Conservation (phyloP, 1,140 invertebrate species). For the Caenorhabditis brenneri region DNA sequence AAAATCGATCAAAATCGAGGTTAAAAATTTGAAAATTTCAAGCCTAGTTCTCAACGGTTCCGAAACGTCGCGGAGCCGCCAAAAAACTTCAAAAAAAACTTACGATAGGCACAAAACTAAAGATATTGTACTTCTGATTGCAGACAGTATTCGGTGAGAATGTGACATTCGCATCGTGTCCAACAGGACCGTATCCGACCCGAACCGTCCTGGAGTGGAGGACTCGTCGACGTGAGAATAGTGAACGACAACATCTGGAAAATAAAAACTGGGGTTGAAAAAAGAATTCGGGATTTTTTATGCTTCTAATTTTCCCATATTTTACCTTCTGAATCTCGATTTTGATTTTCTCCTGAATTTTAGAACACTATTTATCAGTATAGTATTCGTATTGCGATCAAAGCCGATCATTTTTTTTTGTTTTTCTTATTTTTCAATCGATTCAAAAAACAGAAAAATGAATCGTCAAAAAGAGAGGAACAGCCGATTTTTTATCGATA, state of each 20-base stretch:
- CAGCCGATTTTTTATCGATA: not conserved
- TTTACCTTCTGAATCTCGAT: not conserved
- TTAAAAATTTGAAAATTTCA: too few relatives aligned
- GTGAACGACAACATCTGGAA: slow-evolving; percentile 49
- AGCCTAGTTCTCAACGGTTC: too few relatives aligned
- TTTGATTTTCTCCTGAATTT: not conserved
- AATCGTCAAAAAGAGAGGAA: not conserved
- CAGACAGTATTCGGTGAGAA: slow-evolving; percentile 93
- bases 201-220: slow-evolving; percentile 73
- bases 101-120: slow-evolving; percentile 96
- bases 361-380: not conserved
- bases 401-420: slow-evolving; percentile 30
- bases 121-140: slow-evolving; percentile 98
- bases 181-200: slow-evolving; percentile 72
- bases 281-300: not conserved
- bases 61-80: too few relatives aligned
- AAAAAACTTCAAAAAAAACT: too few relatives aligned
- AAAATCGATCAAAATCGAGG: too few relatives aligned
- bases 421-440: too few relatives aligned
- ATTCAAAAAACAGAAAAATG: too few relatives aligned
- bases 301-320: too few relatives aligned
- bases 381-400: not conserved
- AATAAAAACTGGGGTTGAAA: too few relatives aligned
- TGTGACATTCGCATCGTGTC: slow-evolving; percentile 73
- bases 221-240: slow-evolving; percentile 47